Base-by-base conservation (phyloP, 2,797 vertebrate genomes). In the Poeciliopsis infans region DNA sequence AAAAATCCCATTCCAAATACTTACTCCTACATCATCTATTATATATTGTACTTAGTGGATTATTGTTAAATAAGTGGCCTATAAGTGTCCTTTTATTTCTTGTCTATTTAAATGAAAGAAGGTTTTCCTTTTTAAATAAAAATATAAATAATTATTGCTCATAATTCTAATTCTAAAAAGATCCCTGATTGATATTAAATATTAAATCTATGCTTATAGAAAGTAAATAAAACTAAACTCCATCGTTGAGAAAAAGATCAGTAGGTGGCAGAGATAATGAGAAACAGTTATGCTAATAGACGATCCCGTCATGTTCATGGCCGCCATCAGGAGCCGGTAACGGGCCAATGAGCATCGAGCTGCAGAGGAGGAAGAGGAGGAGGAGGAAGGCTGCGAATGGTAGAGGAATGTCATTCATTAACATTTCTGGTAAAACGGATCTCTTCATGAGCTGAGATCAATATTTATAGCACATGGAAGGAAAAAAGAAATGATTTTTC, bases 251-350 rank as follows among this genome's bases (percentile, higher is more conserved):
- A 79, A 43, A 57, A 39, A 82, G 64, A 88, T 39, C 13, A 70
- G 41, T 20, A 68, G 85, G 59, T 51, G 51, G 31, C 68, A 70
- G 79, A 49, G 49, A 90, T 90, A 85, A 91, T 87, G 84, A 82
- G 77, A 76, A 70, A 61, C 43, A 41, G 73, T 74, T 76, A 89
- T 78, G 13, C 33, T 78, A 87, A 90, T 85, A 31, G 57, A 33
- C 57, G 74, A 84, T 71, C 76, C 83, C 84, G 84, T 91, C 82
- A 91, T 84, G 83, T 84, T 92, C 51, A 85, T 76, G 66, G 78
- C 36, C 8, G 53, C 83, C 79, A 88, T 93, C 76, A 77, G 82
- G 57, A 85, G 25, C 59, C 69, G 33, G 87, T 83, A 82, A 92
- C 28, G 57, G 90, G 78, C 79, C 92, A 91, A 13, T 78, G 90